Evolutionary conservation across 1,140 invertebrate genomes (phyloP), one percentile per base, ranked within the genome.

Genomic region (Rhyacophila brunnea): DNA sequence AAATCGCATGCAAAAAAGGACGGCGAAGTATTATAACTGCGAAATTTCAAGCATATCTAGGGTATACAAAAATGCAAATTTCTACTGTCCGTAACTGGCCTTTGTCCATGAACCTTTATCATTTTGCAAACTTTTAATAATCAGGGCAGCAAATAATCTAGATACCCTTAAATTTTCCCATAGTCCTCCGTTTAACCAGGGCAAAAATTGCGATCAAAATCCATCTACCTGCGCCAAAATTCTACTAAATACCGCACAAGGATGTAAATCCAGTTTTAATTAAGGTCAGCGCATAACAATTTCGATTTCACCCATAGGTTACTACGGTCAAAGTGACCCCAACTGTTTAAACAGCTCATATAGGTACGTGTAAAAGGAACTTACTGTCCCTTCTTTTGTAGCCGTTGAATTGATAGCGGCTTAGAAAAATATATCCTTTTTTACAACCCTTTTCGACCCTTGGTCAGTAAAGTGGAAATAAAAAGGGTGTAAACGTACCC

Each of bases 401-500:
- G 9, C 9, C 23, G 9, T 9, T 28, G 23, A 28, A 28, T 28
- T 28, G 23, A 28, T 28, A 28, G 3, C 23, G 23, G 18, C 9
- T 35, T 7, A 2, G 17, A 13, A 17, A 44, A 54, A 44, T 17
- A 10, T n/a, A 40, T 17, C 43, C 17, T 43, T 13, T 14, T 18
- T 46, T 46, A 18, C 15, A 20, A 36, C 52, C 52, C 52, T 45
- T 46, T 55, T 55, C 52, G 52, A 55, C 52, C 52, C 52, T 55
- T 55, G 52, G 52, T 55, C 52, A 55, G 52, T 55, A 46, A 55
- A 55, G 52, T 55, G 52, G 52, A 55, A 55, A 55, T 32, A 43
- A 45, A n/a, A 42, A 42, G 52, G 38, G 38, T 28, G 23, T 28
- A 28, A 28, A 28, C 9, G 23, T 9, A 28, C 23, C 23, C 23